phyloP scores from a whole-genome alignment of 1,140 invertebrate genomes.

The Lordiphosa clarofinis region DNA sequence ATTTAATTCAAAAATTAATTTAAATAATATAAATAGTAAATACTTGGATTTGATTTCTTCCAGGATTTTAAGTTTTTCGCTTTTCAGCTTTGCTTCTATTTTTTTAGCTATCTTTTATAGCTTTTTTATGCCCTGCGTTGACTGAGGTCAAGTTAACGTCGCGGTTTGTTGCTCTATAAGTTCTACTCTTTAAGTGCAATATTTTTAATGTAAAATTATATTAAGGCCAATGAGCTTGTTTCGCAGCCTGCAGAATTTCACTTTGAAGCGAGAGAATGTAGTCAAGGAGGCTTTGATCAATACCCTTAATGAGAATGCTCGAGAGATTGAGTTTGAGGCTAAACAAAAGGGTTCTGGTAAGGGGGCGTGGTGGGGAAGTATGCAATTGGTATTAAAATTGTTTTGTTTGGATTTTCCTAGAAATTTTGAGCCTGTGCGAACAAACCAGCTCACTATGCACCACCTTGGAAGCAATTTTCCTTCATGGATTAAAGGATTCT shows the following conservation, averaged over 20 bases:
- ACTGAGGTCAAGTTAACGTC: no score
- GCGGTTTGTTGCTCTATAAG: no score
- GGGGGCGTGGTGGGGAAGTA: slow-evolving; percentile 7
- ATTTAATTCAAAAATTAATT: no score
- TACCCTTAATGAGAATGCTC: slow-evolving; percentile 86
- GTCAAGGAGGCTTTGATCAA: slow-evolving; percentile 86
- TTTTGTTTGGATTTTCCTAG: slow-evolving; percentile 8
- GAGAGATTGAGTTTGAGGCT: slow-evolving; percentile 86
- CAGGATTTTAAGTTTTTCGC: no score
- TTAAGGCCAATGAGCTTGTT: slow-evolving; percentile 65
- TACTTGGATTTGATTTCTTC: no score
- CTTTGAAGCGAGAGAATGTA: slow-evolving; percentile 81
- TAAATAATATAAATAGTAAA: no score
- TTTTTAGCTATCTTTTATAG: no score
- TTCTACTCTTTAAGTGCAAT: no score
- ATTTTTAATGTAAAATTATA: no score
- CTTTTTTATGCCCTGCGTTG: no score
- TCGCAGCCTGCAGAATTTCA: slow-evolving; percentile 64
- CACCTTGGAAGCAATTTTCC: slow-evolving; percentile 91
- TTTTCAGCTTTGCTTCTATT: no score
- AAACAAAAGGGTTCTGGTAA: slow-evolving; percentile 80
- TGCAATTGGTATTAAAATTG: slow-evolving; percentile 45
- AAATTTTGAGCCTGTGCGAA: slow-evolving; percentile 83
- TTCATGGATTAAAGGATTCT: slow-evolving; percentile 94
- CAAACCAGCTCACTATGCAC: slow-evolving; percentile 87